Evolutionary conservation across 2,888 invertebrate genomes (phyloP).

Genomic region (Diabrotica balteata): DNA sequence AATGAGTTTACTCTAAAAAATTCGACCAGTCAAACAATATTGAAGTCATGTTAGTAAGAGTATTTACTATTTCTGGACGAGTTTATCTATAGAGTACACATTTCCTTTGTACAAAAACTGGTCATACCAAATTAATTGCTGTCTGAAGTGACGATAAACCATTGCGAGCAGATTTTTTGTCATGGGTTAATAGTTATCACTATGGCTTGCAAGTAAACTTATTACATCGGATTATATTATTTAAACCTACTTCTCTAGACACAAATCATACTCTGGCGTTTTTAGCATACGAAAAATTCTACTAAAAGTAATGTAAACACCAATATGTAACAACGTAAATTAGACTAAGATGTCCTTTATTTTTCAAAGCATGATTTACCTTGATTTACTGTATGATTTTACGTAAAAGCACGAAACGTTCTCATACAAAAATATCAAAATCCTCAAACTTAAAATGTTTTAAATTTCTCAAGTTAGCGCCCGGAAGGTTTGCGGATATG

Average conservation of each 20-base stretch:
- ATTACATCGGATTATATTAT: constrained; percentile 58
- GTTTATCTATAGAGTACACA: constrained; percentile 29
- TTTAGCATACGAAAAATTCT: constrained; percentile 40
- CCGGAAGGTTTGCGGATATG: too few relatives aligned
- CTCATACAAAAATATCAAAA: too few relatives aligned
- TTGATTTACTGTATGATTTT: too few relatives aligned
- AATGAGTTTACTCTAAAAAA: not conserved
- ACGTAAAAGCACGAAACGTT: too few relatives aligned
- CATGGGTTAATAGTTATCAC: constrained; percentile 50
- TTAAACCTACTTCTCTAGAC: constrained; percentile 58
- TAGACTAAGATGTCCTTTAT: too few relatives aligned
- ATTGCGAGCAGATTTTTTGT: constrained; percentile 40
- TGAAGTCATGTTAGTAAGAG: not conserved
- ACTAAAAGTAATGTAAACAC: constrained; percentile 16
- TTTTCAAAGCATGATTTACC: too few relatives aligned
- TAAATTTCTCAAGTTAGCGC: too few relatives aligned
- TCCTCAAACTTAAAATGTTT: too few relatives aligned
- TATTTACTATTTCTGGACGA: constrained; percentile 10
- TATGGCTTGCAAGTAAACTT: constrained; percentile 56
- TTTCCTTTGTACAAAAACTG: constrained; percentile 29
- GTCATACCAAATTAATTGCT: constrained; percentile 25
- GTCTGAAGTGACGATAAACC: constrained; percentile 24
- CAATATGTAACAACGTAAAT: too few relatives aligned
- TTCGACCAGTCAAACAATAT: constrained; percentile 13
- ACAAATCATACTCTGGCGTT: constrained; percentile 55